Evolutionary conservation across 1,140 invertebrate genomes (phyloP).

Genomic region (Eriosoma lanigerum): DNA sequence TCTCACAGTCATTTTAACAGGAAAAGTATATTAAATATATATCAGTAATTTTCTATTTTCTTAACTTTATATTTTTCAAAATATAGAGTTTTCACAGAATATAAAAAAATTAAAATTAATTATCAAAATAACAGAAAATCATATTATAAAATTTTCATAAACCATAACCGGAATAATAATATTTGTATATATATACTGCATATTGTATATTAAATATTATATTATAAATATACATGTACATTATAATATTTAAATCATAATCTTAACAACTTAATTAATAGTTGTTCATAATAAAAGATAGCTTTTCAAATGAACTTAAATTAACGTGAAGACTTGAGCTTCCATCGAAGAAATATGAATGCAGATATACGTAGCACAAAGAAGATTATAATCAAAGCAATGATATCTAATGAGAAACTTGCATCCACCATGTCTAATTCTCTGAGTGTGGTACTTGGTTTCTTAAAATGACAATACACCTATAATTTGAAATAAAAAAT

Average conservation of each 20-base stretch:
- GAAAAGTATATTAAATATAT: neutral
- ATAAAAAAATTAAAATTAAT: constrained; percentile 13
- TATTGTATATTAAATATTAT: no score
- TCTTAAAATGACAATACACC: constrained; percentile 87
- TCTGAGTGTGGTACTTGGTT: constrained; percentile 85
- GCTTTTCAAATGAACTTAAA: constrained; percentile 67
- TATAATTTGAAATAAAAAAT: constrained; percentile 52
- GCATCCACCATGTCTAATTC: constrained; percentile 81
- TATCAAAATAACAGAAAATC: neutral
- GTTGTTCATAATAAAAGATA: constrained; percentile 59
- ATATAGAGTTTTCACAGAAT: neutral
- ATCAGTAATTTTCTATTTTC: constrained; percentile 11
- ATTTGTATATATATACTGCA: constrained; percentile 21
- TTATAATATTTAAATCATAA: neutral
- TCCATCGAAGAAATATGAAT: constrained; percentile 90
- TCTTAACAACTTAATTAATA: constrained; percentile 1
- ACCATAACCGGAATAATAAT: constrained; percentile 33
- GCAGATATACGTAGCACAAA: constrained; percentile 81
- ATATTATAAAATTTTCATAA: constrained; percentile 34
- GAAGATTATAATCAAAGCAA: constrained; percentile 85
- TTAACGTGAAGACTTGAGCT: constrained; percentile 59
- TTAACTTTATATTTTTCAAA: neutral
- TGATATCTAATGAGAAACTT: constrained; percentile 74
- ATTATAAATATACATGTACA: neutral
- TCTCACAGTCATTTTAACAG: constrained; percentile 6